phyloP scores from a whole-genome alignment of 2,888 invertebrate genomes.

The Drosophila rellima region DNA sequence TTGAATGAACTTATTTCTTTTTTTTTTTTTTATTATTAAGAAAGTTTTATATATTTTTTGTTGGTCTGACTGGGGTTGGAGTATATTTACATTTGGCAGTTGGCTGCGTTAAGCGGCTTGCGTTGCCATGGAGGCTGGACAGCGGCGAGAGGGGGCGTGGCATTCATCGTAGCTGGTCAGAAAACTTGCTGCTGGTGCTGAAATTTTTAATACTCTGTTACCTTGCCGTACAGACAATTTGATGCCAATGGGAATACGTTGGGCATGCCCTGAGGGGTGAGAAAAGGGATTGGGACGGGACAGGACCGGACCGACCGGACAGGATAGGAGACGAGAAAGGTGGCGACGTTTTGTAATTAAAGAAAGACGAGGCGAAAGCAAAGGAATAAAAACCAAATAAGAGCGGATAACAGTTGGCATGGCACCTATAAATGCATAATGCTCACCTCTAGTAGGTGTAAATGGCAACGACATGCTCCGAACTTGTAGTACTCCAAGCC shows the following conservation, averaged over 20 bases:
- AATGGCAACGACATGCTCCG: constrained; percentile 3
- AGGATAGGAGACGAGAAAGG: not conserved
- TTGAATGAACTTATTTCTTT: constrained; percentile 60
- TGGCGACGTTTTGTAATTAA: constrained; percentile 70
- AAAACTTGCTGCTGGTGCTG: constrained; percentile 65
- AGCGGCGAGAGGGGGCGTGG: constrained; percentile 6
- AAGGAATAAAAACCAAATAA: constrained; percentile 55
- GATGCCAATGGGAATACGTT: constrained; percentile 61
- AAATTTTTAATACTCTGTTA: constrained; percentile 79
- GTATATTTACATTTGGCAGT: constrained; percentile 81
- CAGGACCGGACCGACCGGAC: too few relatives aligned
- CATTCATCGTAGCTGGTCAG: constrained; percentile 53
- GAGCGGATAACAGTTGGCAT: constrained; percentile 70
- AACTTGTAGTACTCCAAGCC: not conserved
- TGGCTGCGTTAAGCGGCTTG: constrained; percentile 80
- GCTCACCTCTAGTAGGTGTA: constrained; percentile 1
- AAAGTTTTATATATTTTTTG: constrained; percentile 76
- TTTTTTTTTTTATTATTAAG: constrained; percentile 72
- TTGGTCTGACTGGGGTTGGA: constrained; percentile 62
- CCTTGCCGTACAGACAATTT: constrained; percentile 75
- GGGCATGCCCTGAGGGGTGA: not conserved
- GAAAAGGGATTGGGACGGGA: not conserved
- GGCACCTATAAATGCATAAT: constrained; percentile 44
- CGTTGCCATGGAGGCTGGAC: constrained; percentile 65
- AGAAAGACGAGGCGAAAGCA: constrained; percentile 62